phyloP scores from a whole-genome alignment of 23 tunicate genomes.

The Pegea sp. region DNA sequence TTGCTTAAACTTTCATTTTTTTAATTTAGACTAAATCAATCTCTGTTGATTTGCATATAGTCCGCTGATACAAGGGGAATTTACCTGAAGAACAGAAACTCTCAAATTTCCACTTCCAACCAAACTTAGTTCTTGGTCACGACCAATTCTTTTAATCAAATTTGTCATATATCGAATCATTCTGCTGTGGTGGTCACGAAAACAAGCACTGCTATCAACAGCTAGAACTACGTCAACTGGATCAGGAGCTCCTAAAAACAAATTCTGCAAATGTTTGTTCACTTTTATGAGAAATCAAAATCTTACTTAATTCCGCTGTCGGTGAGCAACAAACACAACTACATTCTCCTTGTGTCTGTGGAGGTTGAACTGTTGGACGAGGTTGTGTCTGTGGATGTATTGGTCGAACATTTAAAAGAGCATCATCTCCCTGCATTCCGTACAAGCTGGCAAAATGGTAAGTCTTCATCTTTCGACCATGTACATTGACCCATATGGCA shows the following conservation, averaged over 20 bases:
- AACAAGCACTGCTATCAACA: constrained; percentile 76
- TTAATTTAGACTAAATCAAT: too few species aligned
- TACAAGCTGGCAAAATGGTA: neutral
- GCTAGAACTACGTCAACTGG: constrained; percentile 63
- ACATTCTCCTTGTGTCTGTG: neutral
- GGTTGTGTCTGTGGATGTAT: neutral
- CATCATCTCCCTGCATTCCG: neutral
- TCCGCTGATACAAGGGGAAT: too few species aligned
- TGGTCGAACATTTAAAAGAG: neutral
- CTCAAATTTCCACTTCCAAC: constrained; percentile 52
- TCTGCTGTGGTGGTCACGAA: constrained; percentile 60
- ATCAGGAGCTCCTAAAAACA: too few species aligned
- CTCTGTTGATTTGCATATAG: too few species aligned
- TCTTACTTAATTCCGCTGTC: too few species aligned
- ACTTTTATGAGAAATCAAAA: too few species aligned
- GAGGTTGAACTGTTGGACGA: too few species aligned
- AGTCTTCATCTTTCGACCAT: constrained; percentile 1
- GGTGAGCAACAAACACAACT: neutral
- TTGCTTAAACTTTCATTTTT: too few species aligned
- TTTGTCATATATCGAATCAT: constrained; percentile 57
- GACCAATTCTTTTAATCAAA: constrained; percentile 27
- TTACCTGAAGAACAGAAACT: constrained; percentile 76
- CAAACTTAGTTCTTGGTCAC: constrained; percentile 9
- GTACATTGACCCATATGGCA: too few species aligned
- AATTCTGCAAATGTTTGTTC: too few species aligned